Conservation (phyloP, 1,140 invertebrate genomes). For the Apocrypta bakeri region DNA sequence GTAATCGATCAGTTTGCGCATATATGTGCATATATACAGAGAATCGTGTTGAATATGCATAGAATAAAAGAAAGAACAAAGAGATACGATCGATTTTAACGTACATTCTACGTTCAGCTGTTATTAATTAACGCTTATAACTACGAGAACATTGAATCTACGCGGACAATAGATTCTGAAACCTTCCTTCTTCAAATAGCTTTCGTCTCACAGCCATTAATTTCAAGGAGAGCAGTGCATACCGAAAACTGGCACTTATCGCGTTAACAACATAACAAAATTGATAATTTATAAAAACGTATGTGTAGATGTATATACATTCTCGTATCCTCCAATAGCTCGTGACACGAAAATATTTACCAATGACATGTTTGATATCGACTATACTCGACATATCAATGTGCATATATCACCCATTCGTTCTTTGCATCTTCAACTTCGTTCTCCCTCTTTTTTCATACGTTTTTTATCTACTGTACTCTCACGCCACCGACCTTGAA, state of each 20-base stretch:
- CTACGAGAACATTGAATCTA: too few relatives aligned
- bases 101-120: too few relatives aligned
- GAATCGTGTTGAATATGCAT: too few relatives aligned
- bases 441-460: background rate
- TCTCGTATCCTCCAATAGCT: background rate
- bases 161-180: background rate
- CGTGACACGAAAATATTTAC: background rate
- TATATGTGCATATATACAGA: too few relatives aligned
- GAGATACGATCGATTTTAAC: background rate
- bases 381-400: too few relatives aligned
- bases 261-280: too few relatives aligned
- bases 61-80: background rate
- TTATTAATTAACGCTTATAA: too few relatives aligned
- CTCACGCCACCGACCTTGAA: background rate
- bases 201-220: background rate
- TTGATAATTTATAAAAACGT: too few relatives aligned
- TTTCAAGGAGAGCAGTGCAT: background rate
- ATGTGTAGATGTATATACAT: too few relatives aligned
- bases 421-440: background rate
- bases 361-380: background rate
- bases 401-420: background rate
- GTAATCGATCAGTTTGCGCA: too few relatives aligned
- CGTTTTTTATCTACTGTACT: background rate
- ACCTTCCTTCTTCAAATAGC: background rate
- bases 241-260: too few relatives aligned